A percentile compares a stretch with the other conserved stretches of the same genome.
Conservation (phyloP, 1,140 invertebrate species). For the Lordiphosa collinella region DNA sequence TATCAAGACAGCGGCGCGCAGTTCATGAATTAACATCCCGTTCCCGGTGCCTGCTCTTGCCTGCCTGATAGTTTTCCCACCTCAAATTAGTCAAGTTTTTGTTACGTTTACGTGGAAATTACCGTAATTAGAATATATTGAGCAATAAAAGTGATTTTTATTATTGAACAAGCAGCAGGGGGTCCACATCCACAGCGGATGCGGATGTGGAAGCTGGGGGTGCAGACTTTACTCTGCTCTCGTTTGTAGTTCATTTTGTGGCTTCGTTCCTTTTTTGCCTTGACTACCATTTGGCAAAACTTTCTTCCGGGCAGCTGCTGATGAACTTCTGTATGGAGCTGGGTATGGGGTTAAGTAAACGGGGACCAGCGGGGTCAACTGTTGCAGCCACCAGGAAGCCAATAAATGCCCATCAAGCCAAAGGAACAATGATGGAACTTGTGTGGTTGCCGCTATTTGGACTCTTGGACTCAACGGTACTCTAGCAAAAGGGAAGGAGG, state of each 20-base stretch:
- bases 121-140: conserved; percentile 76
- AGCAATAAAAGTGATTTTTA: conserved; percentile 77
- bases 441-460: conserved; percentile 19
- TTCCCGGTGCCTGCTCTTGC: background rate
- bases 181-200: background rate
- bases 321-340: background rate
- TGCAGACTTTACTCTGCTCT: too few relatives aligned
- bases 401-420: conserved; percentile 6
- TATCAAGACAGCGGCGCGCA: conserved; percentile 34
- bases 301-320: conserved; percentile 2
- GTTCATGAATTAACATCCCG: conserved; percentile 61
- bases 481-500: too few relatives aligned
- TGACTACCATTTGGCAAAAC: background rate
- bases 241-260: conserved; percentile 8
- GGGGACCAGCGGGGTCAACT: background rate
- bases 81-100: conserved; percentile 70
- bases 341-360: background rate
- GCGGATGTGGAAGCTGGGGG: background rate
- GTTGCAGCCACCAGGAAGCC: conserved; percentile 2
- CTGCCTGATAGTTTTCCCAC: conserved; percentile 3
- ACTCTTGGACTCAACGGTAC: too few relatives aligned
- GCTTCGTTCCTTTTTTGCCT: conserved; percentile 1
- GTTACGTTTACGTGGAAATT: conserved; percentile 70
- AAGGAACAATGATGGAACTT: conserved; percentile 1
- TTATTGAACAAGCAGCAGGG: conserved; percentile 44